Percentiles rank a stretch among this genome's conserved stretches.
Evolutionary conservation across 2,888 invertebrate genomes (phyloP).

Genomic region (Nasonia oneida): DNA sequence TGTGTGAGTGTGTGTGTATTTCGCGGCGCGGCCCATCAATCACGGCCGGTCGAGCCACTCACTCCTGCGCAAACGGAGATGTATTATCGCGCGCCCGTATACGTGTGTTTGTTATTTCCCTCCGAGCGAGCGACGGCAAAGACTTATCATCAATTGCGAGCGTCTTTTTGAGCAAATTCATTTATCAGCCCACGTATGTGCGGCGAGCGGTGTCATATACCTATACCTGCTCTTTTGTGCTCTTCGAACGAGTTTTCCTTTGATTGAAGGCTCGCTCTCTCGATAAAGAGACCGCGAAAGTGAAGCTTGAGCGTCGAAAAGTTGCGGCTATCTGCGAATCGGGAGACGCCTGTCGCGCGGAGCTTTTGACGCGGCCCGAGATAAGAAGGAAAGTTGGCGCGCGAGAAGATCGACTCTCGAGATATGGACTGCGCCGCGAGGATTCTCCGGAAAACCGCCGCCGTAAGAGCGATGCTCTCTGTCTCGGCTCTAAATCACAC

Average conservation of each 20-base stretch:
- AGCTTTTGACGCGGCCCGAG: slow-evolving; percentile 69
- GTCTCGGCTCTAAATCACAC: slow-evolving; percentile 29
- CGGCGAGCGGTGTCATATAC: not conserved
- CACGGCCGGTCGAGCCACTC: not conserved
- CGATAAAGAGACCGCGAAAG: slow-evolving; percentile 3
- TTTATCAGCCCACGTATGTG: not conserved
- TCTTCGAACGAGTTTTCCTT: slow-evolving; percentile 1
- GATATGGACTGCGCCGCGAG: slow-evolving; percentile 67
- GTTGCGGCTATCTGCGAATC: slow-evolving; percentile 61
- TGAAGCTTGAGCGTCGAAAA: slow-evolving; percentile 46
- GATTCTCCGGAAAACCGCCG: slow-evolving; percentile 71
- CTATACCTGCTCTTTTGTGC: not conserved
- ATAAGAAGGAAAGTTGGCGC: slow-evolving; percentile 69
- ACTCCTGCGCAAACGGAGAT: not conserved
- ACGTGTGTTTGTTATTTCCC: slow-evolving; percentile 34
- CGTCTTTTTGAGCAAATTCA: slow-evolving; percentile 4
- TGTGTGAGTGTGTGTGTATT: not conserved
- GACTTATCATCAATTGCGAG: not conserved
- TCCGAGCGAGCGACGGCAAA: not conserved
- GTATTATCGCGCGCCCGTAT: slow-evolving; percentile 7
- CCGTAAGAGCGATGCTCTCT: slow-evolving; percentile 71
- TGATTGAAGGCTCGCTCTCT: not conserved
- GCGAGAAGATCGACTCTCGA: slow-evolving; percentile 70
- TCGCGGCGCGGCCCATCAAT: slow-evolving; percentile 22
- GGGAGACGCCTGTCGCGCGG: slow-evolving; percentile 64